These are phyloP conservation scores for Hoplostethus mediterraneus DNA, from an alignment of 2,797 vertebrate species.

Conservation along the genomic window DNA sequence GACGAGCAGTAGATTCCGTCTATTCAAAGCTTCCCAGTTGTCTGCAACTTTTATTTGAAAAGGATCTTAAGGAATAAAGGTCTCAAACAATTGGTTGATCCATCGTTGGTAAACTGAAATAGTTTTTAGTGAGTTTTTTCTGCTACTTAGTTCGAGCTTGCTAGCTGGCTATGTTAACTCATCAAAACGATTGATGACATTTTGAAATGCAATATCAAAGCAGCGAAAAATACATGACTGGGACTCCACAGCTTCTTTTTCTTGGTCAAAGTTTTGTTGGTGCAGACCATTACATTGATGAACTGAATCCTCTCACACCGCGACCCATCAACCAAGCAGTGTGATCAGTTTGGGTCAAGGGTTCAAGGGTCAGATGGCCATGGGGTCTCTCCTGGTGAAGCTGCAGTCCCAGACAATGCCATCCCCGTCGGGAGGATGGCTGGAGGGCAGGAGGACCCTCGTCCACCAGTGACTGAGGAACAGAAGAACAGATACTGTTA, in stretches of 20 bases:
- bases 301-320: too few species aligned
- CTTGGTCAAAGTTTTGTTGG: background rate
- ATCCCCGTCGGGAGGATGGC: constrained; percentile 88
- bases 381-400: constrained; percentile 77
- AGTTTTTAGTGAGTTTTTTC: too few species aligned
- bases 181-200: too few species aligned
- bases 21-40: too few species aligned
- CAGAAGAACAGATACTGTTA: constrained; percentile 20
- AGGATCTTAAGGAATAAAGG: too few species aligned
- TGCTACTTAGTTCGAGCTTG: too few species aligned
- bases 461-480: constrained; percentile 93
- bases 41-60: too few species aligned
- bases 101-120: too few species aligned
- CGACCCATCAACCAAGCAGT: background rate
- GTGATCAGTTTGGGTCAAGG: background rate
- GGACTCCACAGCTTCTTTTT: background rate
- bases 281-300: background rate
- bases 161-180: too few species aligned
- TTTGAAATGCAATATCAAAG: background rate
- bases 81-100: too few species aligned
- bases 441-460: constrained; percentile 92
- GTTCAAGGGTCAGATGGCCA: constrained; percentile 87
- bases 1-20: too few species aligned
- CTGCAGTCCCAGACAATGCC: constrained; percentile 91
- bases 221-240: background rate